Conservation (phyloP, 2,797 vertebrate genomes). For the Pogonophryne albipinna region DNA sequence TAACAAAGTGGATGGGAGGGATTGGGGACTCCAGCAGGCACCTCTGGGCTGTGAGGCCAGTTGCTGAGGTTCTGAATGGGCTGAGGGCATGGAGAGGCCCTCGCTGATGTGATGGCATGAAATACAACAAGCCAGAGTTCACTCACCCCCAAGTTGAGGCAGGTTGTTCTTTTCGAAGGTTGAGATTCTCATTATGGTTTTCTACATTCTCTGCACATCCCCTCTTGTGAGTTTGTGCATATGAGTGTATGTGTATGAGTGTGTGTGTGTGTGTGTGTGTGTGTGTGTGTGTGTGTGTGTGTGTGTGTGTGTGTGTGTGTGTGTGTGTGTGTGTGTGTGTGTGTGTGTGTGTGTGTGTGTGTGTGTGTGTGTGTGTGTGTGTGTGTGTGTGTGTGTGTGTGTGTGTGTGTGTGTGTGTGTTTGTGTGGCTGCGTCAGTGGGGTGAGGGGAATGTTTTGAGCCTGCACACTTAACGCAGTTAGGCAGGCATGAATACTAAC, state of each 20-base stretch:
- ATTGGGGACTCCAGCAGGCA: constrained; percentile 66
- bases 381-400: no score
- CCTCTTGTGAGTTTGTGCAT: constrained; percentile 40
- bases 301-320: no score
- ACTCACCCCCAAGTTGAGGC: constrained; percentile 64
- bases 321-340: no score
- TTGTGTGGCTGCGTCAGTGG: constrained; percentile 30
- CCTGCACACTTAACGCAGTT: constrained; percentile 14
- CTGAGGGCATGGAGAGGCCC: constrained; percentile 68
- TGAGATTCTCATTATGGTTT: constrained; percentile 50
- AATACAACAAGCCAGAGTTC: constrained; percentile 81
- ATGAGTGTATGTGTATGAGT: constrained; percentile 2
- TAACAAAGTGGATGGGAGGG: constrained; percentile 69
- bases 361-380: no score
- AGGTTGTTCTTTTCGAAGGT: constrained; percentile 75
- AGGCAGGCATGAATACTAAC: constrained; percentile 18
- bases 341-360: no score
- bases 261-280: no score
- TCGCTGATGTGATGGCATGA: constrained; percentile 79
- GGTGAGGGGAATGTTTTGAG: constrained; percentile 39
- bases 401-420: not conserved
- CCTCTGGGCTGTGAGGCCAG: constrained; percentile 64
- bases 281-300: not conserved
- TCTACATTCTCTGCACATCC: constrained; percentile 55
- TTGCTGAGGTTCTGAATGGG: constrained; percentile 70